Evolutionary conservation across 1,140 invertebrate genomes (phyloP).

Genomic region (Leguminivora glycinivorella): DNA sequence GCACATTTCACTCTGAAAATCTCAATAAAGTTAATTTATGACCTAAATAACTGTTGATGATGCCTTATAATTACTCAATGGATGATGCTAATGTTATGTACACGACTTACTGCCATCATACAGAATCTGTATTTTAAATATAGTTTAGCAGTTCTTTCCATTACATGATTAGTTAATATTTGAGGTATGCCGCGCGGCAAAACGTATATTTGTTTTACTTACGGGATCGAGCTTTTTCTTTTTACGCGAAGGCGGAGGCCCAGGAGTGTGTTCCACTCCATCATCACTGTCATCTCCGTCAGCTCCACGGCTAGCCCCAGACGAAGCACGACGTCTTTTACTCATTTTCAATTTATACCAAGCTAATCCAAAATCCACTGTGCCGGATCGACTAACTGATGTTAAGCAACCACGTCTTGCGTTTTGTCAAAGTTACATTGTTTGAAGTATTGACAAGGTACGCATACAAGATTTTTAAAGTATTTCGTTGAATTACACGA

Average conservation of each 20-base stretch:
- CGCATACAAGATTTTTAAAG: not conserved
- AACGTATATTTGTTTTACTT: constrained; percentile 31
- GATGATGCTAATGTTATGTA: too few relatives aligned
- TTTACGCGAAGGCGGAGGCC: constrained; percentile 69
- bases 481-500: constrained; percentile 1
- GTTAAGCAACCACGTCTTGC: not conserved
- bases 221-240: constrained; percentile 75
- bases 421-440: not conserved
- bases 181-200: constrained; percentile 4
- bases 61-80: too few relatives aligned
- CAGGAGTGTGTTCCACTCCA: constrained; percentile 61
- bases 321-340: constrained; percentile 84
- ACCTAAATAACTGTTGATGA: too few relatives aligned
- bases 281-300: constrained; percentile 74
- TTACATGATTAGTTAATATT: not conserved
- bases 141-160: not conserved
- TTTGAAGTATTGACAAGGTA: not conserved
- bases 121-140: too few relatives aligned
- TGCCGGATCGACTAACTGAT: not conserved
- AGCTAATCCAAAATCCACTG: constrained; percentile 19
- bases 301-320: constrained; percentile 83
- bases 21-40: not conserved
- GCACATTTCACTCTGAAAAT: constrained; percentile 89
- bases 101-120: too few relatives aligned
- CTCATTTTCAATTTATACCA: constrained; percentile 74